Evolutionary conservation across 2,113 vertebrate genomes (phyloP).

Genomic region (Muscicapa adusta): DNA sequence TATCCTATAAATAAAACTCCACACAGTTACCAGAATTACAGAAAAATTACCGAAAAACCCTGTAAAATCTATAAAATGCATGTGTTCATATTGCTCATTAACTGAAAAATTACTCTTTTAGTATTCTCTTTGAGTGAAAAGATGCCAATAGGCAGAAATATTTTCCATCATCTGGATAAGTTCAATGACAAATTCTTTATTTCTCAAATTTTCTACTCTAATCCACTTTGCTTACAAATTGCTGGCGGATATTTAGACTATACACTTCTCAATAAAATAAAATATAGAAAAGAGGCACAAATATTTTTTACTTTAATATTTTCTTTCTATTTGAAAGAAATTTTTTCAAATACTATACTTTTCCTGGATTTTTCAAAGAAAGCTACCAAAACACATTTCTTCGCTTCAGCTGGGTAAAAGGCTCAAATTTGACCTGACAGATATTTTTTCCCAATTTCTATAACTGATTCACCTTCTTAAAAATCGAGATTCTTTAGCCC

Average conservation of each 20-base stretch:
- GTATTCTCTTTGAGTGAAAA: neutral
- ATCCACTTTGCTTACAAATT: neutral
- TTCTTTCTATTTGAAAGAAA: neutral
- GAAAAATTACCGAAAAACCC: neutral
- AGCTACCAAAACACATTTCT: neutral
- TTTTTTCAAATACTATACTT: neutral
- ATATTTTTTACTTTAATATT: neutral
- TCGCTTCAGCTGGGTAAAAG: neutral
- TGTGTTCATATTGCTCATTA: neutral
- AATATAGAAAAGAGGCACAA: neutral
- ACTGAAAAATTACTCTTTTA: neutral
- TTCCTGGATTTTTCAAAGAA: neutral
- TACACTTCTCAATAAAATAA: neutral
- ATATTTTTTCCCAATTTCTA: neutral
- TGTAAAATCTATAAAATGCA: neutral
- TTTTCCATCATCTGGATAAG: neutral
- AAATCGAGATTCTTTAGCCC: neutral
- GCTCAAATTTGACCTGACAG: neutral
- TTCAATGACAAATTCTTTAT: neutral
- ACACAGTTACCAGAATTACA: neutral
- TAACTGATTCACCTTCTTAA: neutral
- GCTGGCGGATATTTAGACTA: neutral
- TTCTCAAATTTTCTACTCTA: neutral
- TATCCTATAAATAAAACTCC: neutral
- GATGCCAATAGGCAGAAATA: neutral